These are phyloP conservation scores for Xylota segnis DNA, from an alignment of 2,888 invertebrate species.

Conservation along the genomic window DNA sequence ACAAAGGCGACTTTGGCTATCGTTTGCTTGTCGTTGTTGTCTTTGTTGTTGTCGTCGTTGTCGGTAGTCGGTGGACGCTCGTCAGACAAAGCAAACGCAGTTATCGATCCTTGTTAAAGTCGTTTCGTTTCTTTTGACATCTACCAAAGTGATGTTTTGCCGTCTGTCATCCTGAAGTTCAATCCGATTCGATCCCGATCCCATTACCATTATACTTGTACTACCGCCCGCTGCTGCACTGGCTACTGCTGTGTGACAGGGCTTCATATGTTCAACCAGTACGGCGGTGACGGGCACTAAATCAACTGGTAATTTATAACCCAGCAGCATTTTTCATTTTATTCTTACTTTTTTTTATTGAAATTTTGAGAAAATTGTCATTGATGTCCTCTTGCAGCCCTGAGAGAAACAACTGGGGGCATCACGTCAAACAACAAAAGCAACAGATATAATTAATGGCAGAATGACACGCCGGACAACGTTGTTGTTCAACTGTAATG, in stretches of 20 bases:
- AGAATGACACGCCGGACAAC: slow-evolving; percentile 53
- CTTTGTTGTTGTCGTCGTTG: slow-evolving; percentile 20
- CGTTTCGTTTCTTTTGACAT: slow-evolving; percentile 71
- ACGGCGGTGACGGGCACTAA: slow-evolving; percentile 60
- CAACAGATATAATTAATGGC: slow-evolving; percentile 56
- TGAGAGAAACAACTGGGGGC: slow-evolving; percentile 25
- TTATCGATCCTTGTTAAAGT: slow-evolving; percentile 73
- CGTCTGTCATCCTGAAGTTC: slow-evolving; percentile 67
- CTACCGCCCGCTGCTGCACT: slow-evolving; percentile 66
- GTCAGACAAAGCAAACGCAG: slow-evolving; percentile 59
- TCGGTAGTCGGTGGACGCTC: slow-evolving; percentile 46
- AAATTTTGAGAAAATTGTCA: slow-evolving; percentile 59
- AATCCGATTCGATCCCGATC: slow-evolving; percentile 61
- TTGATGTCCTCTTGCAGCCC: slow-evolving; percentile 21
- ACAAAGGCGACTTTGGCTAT: slow-evolving; percentile 54
- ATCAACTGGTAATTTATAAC: slow-evolving; percentile 70
- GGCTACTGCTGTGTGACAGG: slow-evolving; percentile 41
- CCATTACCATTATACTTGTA: slow-evolving; percentile 59
- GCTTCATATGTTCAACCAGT: slow-evolving; percentile 49
- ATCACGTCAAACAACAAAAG: slow-evolving; percentile 56
- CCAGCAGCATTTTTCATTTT: slow-evolving; percentile 34
- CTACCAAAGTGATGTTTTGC: slow-evolving; percentile 74
- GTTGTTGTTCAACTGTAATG: slow-evolving; percentile 12
- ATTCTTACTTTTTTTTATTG: slow-evolving; percentile 20
- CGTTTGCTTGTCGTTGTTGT: slow-evolving; percentile 35